Evolutionary conservation across 2,797 vertebrate genomes (phyloP), one percentile per base, ranked within the genome.

Genomic region (Hyperoplus immaculatus): DNA sequence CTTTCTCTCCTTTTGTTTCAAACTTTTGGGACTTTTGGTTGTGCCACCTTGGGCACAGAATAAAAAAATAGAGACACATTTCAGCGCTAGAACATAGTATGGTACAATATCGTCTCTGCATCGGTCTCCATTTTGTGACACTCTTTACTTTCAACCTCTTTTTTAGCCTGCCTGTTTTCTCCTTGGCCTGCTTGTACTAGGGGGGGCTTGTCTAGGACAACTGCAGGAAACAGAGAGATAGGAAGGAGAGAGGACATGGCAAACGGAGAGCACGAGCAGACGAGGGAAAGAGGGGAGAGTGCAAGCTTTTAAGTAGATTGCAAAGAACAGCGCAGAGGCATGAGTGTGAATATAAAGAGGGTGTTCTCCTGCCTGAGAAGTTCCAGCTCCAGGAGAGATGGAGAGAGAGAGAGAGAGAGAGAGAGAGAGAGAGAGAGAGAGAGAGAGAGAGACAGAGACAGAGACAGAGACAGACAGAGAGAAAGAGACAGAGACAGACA

Each of bases 261-360:
- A 69, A 83, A 72, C 68, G 71, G 75, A 62, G 81, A 88, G 84
- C 77, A 70, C 59, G 72, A 86, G 88, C 73, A 69, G 79, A 72
- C 85, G 87, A 89, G 86, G 87, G 87, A 59, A 87, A 82, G 41
- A 87, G 92, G 89, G 81, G 87, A 88, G 91, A 92, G 92, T 90
- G 88, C 89, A 86, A 93, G 93, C 92, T 87, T 90, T 94, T 93
- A 94, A 93, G 90, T 89, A 91, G 93, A 94, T 94, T 94, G 91
- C 91, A 77, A 89, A 93, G 90, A 92, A 92, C 84, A 90, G 86
- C 90, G 80, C 72, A 79, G 88, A 90, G 87, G 88, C 87, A 85
- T 93, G 89, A 90, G 92, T 78, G 86, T 92, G 93, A 94, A 94
- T 94, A 94, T 93, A 93, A 94, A 94, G 64, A 88, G 75, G 86